Percentiles rank a stretch among this genome's conserved stretches.
phyloP scores from a whole-genome alignment of 1,140 invertebrate species.

The Eumeta japonica region DNA sequence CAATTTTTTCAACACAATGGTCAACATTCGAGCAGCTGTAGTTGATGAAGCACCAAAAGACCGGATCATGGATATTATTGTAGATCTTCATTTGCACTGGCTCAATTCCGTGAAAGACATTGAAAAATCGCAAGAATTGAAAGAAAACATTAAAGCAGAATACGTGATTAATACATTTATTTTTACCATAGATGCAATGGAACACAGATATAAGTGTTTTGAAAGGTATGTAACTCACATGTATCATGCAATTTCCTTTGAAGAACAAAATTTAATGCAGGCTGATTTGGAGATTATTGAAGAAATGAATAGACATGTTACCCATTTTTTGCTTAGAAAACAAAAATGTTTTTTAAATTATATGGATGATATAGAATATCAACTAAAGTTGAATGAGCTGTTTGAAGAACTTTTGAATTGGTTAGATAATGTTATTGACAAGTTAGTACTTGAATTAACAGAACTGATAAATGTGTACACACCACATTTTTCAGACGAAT shows the following conservation, averaged over 20 bases:
- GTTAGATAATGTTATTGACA: constrained; percentile 42
- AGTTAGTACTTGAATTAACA: constrained; percentile 22
- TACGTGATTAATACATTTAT: constrained; percentile 31
- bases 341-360: constrained; percentile 31
- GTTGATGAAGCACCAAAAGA: constrained; percentile 17
- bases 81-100: constrained; percentile 44
- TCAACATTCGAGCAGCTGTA: constrained; percentile 25
- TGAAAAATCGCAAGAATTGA: constrained; percentile 31
- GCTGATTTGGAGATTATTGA: constrained; percentile 43
- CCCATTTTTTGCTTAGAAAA: constrained; percentile 24
- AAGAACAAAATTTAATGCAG: constrained; percentile 23
- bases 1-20: constrained; percentile 34
- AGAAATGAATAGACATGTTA: constrained; percentile 41
- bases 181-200: constrained; percentile 38
- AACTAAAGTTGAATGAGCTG: constrained; percentile 21
- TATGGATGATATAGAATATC: constrained; percentile 26
- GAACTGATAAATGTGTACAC: constrained; percentile 34
- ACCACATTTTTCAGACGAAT: constrained; percentile 25
- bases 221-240: constrained; percentile 34
- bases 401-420: constrained; percentile 32
- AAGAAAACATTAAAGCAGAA: constrained; percentile 21
- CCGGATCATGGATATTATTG: constrained; percentile 30
- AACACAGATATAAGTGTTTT: constrained; percentile 29
- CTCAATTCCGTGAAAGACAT: constrained; percentile 34
- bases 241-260: constrained; percentile 20